These are phyloP conservation scores for Cavia porcellus DNA, from an alignment of 2,113 vertebrate genomes.

Conservation along the genomic window DNA sequence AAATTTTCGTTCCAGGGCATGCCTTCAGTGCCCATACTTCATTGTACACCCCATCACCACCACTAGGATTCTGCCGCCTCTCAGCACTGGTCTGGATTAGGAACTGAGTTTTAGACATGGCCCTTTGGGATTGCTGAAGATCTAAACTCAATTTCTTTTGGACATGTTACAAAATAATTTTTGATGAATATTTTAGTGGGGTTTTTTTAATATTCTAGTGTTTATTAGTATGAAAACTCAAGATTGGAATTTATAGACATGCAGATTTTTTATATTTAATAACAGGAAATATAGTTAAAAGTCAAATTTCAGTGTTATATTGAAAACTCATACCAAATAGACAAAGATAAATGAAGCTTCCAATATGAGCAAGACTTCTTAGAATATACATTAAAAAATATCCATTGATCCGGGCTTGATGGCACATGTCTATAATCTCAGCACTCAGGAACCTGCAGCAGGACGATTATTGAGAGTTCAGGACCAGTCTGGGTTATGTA, in stretches of 20 bases:
- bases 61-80: neutral
- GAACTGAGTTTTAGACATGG: neutral
- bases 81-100: neutral
- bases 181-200: neutral
- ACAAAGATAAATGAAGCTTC: neutral
- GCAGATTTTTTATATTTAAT: slow-evolving; percentile 23
- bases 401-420: neutral
- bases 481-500: neutral
- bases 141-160: slow-evolving; percentile 1
- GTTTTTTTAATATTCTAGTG: neutral
- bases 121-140: neutral
- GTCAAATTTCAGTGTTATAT: neutral
- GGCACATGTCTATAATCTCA: neutral
- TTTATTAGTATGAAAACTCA: slow-evolving; percentile 11
- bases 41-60: neutral
- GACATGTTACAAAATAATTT: slow-evolving; percentile 35
- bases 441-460: neutral
- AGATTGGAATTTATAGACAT: neutral
- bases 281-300: neutral
- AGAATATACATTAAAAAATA: neutral
- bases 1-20: neutral
- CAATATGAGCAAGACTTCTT: neutral
- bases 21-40: neutral
- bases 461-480: neutral
- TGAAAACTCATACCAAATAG: neutral